phyloP scores from a whole-genome alignment of 2,888 invertebrate species.

The Autographa pulchrina region DNA sequence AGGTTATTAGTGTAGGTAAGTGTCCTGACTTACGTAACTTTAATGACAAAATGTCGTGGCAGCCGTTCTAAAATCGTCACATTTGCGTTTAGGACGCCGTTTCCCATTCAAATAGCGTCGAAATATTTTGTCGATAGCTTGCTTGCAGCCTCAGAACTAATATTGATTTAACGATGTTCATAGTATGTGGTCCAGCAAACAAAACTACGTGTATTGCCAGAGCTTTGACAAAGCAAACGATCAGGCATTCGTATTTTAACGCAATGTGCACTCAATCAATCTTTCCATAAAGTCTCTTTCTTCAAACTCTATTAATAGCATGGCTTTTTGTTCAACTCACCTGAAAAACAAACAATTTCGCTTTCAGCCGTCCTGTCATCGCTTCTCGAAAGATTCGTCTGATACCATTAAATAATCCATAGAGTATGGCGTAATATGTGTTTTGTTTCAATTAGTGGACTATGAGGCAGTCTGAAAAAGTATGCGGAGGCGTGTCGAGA shows the following conservation, averaged over 20 bases:
- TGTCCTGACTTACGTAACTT: background rate
- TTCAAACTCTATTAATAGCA: no score
- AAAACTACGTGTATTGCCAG: no score
- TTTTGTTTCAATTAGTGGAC: background rate
- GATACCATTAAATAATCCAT: background rate
- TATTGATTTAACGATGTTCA: no score
- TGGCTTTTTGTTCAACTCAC: background rate
- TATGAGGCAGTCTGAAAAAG: background rate
- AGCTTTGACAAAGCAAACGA: no score
- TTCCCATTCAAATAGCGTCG: no score
- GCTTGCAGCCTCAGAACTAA: no score
- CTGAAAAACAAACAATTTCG: background rate
- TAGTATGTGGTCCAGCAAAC: no score
- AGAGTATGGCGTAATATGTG: no score
- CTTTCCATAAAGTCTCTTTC: background rate
- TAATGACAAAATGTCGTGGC: no score
- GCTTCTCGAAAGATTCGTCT: background rate
- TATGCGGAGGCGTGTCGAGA: background rate
- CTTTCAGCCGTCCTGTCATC: background rate
- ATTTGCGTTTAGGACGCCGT: no score
- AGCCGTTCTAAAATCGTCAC: no score
- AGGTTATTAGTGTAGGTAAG: background rate
- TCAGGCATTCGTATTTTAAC: background rate
- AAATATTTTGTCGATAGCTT: no score
- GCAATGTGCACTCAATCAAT: background rate